These are phyloP conservation scores for Neotoma lepida DNA, from an alignment of 2,113 vertebrate species.

Conservation along the genomic window DNA sequence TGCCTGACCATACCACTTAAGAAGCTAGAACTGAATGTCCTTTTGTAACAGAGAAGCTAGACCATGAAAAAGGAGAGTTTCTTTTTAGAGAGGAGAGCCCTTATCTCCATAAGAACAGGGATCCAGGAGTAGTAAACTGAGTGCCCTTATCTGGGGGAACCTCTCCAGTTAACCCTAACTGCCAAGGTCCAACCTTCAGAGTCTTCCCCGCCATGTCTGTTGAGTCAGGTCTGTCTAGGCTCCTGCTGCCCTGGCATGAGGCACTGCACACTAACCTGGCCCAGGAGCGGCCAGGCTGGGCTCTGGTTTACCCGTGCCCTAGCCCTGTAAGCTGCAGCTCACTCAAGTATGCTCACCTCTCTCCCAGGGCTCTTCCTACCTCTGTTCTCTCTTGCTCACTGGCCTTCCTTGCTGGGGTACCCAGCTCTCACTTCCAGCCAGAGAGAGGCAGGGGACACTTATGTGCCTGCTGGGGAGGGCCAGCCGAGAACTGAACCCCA, in stretches of 20 bases:
- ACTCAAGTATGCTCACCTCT: neutral
- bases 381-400: neutral
- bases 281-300: neutral
- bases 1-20: neutral
- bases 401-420: neutral
- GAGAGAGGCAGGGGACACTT: neutral
- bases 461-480: neutral
- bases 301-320: neutral
- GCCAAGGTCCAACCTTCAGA: slow-evolving; percentile 36
- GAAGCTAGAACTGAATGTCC: neutral
- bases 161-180: slow-evolving; percentile 7
- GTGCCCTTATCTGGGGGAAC: neutral
- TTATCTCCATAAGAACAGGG: slow-evolving; percentile 3
- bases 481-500: neutral
- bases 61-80: neutral
- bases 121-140: neutral
- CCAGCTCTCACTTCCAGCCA: neutral
- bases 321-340: neutral
- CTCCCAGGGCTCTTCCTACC: neutral
- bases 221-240: neutral
- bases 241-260: neutral
- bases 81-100: neutral
- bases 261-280: neutral
- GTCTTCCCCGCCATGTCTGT: neutral
- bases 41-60: neutral